A percentile compares a stretch with the other conserved stretches of the same genome.
Evolutionary conservation across 2,888 invertebrate genomes (phyloP).

Genomic region (Lasioglossum zephyrum): DNA sequence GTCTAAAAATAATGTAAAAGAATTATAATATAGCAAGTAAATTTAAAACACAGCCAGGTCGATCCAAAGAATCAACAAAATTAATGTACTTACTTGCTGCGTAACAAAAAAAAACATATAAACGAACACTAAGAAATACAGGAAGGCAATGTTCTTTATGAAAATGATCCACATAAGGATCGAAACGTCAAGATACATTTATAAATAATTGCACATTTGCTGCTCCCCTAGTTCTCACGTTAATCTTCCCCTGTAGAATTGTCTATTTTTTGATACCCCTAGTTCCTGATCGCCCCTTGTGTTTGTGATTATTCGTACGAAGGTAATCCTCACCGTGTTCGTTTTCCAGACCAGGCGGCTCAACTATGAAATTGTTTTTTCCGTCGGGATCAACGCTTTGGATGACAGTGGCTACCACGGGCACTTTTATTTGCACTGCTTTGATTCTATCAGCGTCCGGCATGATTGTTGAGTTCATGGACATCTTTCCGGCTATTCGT

Average conservation of each 20-base stretch:
- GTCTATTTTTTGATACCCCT: neutral
- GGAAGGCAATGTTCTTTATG: no score
- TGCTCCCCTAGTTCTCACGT: neutral
- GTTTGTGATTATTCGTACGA: slow-evolving; percentile 5
- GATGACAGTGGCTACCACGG: slow-evolving; percentile 87
- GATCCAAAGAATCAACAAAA: no score
- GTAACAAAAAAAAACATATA: no score
- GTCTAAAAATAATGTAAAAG: no score
- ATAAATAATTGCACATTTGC: no score
- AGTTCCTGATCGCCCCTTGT: neutral
- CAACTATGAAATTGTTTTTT: slow-evolving; percentile 85
- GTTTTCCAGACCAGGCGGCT: slow-evolving; percentile 84
- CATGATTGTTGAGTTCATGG: slow-evolving; percentile 73
- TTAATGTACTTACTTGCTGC: no score
- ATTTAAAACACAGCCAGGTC: no score
- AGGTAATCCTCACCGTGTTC: slow-evolving; percentile 78
- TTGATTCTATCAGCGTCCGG: slow-evolving; percentile 81
- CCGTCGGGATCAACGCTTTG: slow-evolving; percentile 86
- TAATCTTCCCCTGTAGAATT: neutral
- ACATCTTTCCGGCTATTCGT: slow-evolving; percentile 88
- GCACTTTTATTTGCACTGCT: slow-evolving; percentile 86
- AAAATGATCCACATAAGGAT: no score
- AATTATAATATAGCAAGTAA: no score
- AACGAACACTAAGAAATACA: no score
- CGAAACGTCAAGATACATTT: no score